Conservation (phyloP, 2,113 vertebrate genomes). For the Cavia aperea region DNA sequence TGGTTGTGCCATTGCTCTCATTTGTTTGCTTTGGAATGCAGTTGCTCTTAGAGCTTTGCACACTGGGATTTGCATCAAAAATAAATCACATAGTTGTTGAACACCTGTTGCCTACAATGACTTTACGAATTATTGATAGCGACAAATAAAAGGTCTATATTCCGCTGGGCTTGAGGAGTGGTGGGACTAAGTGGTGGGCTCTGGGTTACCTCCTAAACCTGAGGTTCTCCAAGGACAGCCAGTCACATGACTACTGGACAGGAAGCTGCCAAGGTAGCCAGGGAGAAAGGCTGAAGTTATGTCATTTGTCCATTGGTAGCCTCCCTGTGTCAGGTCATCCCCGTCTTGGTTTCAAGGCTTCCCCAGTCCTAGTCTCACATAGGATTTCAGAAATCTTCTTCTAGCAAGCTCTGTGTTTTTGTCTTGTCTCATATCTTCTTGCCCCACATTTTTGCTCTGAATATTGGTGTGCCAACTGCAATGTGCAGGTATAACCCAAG, state of each 20-base stretch:
- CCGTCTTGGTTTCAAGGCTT: neutral
- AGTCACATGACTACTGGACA: neutral
- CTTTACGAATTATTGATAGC: neutral
- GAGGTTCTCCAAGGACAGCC: neutral
- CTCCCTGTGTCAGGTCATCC: neutral
- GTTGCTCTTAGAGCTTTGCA: slow-evolving; percentile 21
- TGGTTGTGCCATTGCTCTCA: neutral
- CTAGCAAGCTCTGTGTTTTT: neutral
- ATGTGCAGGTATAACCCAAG: neutral
- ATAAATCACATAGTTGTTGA: neutral
- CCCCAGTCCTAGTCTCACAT: neutral
- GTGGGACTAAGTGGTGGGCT: neutral
- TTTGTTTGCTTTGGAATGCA: slow-evolving; percentile 32
- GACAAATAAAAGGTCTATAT: neutral
- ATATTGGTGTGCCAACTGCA: neutral
- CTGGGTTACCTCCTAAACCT: neutral
- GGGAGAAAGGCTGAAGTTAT: neutral
- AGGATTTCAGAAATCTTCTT: neutral
- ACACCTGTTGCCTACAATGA: neutral
- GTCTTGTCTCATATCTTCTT: neutral
- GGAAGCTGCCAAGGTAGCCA: accelerated
- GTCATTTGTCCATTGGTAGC: too few relatives aligned
- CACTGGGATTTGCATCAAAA: neutral
- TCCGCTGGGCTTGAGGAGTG: neutral
- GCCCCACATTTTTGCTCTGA: neutral